These are phyloP conservation scores for Siphamia tubifer DNA, from an alignment of 2,113 vertebrate genomes.

Conservation along the genomic window DNA sequence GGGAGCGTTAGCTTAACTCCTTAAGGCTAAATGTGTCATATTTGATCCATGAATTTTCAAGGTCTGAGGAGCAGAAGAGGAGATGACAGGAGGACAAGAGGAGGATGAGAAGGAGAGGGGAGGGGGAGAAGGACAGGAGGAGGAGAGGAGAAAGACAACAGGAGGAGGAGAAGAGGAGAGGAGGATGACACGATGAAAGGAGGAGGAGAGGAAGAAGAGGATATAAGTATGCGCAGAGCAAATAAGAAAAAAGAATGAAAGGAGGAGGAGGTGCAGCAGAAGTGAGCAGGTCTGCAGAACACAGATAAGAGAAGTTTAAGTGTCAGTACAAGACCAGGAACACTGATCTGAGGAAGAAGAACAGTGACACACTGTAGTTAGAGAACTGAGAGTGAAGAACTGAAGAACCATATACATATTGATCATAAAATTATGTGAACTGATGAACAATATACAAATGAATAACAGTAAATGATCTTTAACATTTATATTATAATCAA, in stretches of 20 bases:
- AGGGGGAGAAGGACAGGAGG: neutral
- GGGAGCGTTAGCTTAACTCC: too few species aligned
- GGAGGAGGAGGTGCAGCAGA: conserved; percentile 11
- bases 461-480: too few species aligned
- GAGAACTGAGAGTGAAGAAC: too few species aligned
- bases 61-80: neutral
- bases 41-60: too few species aligned
- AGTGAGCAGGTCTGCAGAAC: conserved; percentile 71
- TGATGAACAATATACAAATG: too few species aligned
- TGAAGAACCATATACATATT: too few species aligned
- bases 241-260: neutral
- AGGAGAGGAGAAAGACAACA: neutral
- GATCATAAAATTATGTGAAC: too few species aligned
- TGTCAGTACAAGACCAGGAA: conserved; percentile 76
- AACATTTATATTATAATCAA: too few species aligned
- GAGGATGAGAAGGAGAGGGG: neutral
- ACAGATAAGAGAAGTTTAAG: conserved; percentile 77
- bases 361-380: conserved; percentile 51
- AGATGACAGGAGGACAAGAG: neutral
- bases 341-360: conserved; percentile 70
- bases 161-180: conserved; percentile 1
- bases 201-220: neutral
- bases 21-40: too few species aligned
- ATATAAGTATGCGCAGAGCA: neutral
- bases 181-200: conserved; percentile 7